Evolutionary conservation across 1,140 invertebrate species (phyloP).

Genomic region (Chironomus striatipennis): DNA sequence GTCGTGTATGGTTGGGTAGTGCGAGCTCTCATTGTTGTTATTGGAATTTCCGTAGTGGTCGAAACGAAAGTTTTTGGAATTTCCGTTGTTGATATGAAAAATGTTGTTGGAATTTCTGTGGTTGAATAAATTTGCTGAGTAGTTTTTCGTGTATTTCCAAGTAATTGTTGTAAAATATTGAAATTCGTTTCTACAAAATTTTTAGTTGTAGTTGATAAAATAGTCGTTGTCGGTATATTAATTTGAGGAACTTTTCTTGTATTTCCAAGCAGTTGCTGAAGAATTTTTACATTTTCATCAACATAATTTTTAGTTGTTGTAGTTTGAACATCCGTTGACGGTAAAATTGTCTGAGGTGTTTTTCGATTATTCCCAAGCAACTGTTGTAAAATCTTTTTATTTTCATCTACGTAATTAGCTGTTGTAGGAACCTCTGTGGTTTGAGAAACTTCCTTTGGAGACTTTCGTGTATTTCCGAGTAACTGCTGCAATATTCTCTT

Average conservation of each 20-base stretch:
- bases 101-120: background rate
- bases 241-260: background rate
- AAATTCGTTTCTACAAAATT: background rate
- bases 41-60: background rate
- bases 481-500: too few relatives aligned
- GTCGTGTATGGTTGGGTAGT: constrained; percentile 25
- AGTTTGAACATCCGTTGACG: too few relatives aligned
- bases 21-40: constrained; percentile 18
- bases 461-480: too few relatives aligned
- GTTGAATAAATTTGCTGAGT: background rate
- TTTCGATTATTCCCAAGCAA: too few relatives aligned
- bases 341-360: background rate
- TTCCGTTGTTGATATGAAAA: background rate
- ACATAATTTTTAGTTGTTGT: too few relatives aligned
- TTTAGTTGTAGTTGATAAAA: too few relatives aligned
- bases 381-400: constrained; percentile 24
- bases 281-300: too few relatives aligned
- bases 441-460: too few relatives aligned
- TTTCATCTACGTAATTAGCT: constrained; percentile 28
- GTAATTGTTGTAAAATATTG: background rate
- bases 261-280: background rate
- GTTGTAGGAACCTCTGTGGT: background rate
- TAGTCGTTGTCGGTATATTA: background rate
- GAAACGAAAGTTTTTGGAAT: background rate
- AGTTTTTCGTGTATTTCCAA: background rate